Percentiles rank a stretch among this genome's conserved stretches.
phyloP scores from a whole-genome alignment of 2,797 vertebrate genomes.

The Mormyrus proboscirostris region DNA sequence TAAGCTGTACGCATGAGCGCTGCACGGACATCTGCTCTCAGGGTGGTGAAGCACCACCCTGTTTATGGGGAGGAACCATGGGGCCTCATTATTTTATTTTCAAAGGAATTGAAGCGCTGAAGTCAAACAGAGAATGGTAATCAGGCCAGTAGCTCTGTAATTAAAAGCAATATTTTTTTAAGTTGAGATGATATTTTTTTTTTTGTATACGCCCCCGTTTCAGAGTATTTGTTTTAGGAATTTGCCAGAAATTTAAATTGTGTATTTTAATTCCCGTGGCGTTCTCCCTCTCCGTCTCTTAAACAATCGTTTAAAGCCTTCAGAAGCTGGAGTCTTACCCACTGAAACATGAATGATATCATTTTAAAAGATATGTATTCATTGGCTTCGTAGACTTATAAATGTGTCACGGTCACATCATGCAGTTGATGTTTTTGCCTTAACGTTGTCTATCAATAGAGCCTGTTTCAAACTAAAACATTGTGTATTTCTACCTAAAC shows the following conservation, averaged over 20 bases:
- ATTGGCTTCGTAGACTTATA: background rate
- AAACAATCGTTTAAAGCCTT: background rate
- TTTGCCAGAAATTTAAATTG: background rate
- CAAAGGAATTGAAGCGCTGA: conserved; percentile 34
- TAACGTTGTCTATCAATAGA: background rate
- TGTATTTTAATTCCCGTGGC: background rate
- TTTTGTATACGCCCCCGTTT: background rate
- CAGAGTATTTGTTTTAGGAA: background rate
- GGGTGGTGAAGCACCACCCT: background rate
- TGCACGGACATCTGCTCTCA: background rate
- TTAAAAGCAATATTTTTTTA: conserved; percentile 32
- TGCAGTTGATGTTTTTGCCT: background rate
- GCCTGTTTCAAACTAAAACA: conserved; percentile 4
- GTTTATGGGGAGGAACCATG: background rate
- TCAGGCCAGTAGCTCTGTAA: conserved; percentile 32
- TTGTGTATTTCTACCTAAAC: conserved; percentile 5
- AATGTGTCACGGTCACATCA: background rate
- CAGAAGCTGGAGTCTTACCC: background rate
- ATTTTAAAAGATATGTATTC: background rate
- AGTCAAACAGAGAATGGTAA: conserved; percentile 30
- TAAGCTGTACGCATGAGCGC: background rate
- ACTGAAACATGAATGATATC: background rate
- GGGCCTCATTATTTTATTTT: conserved; percentile 28
- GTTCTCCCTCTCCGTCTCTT: background rate
- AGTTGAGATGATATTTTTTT: background rate